A percentile compares a stretch with the other conserved stretches of the same genome.
phyloP scores from a whole-genome alignment of 2,888 invertebrate genomes.

The Scaptomyza cyrtandrae region DNA sequence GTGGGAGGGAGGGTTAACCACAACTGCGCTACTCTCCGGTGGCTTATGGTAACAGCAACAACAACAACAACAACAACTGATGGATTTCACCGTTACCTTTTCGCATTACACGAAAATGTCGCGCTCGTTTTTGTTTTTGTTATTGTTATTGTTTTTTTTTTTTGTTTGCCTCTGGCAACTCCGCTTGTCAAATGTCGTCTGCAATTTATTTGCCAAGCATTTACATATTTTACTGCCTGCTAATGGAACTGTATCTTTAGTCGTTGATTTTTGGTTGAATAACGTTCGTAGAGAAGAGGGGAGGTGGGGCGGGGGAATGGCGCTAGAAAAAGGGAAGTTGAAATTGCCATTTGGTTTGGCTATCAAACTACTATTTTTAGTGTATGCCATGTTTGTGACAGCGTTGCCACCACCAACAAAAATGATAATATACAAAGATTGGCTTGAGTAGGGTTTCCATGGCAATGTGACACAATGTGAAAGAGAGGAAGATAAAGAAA shows the following conservation, averaged over 20 bases:
- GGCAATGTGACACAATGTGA: too few relatives aligned
- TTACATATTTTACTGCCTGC: constrained; percentile 76
- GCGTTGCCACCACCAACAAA: constrained; percentile 21
- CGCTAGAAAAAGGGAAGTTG: too few relatives aligned
- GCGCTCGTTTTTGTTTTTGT: constrained; percentile 21
- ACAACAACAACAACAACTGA: constrained; percentile 42
- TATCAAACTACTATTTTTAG: constrained; percentile 34
- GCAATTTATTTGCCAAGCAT: constrained; percentile 74
- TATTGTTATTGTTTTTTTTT: neutral
- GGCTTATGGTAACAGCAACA: constrained; percentile 3
- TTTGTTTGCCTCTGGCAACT: constrained; percentile 1
- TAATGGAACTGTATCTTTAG: constrained; percentile 56
- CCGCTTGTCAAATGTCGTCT: constrained; percentile 65
- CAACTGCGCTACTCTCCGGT: neutral
- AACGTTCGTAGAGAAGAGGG: neutral
- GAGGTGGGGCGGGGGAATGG: too few relatives aligned
- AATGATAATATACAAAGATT: constrained; percentile 47
- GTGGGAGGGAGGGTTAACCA: neutral
- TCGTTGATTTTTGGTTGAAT: neutral
- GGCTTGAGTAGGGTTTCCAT: constrained; percentile 50
- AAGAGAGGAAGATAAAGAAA: neutral
- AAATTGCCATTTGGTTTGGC: constrained; percentile 14
- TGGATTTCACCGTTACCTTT: constrained; percentile 77
- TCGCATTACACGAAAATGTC: constrained; percentile 63
- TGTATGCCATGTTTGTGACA: constrained; percentile 39